Base-by-base conservation (phyloP, 2,888 invertebrate species). In the Netelia inedita region DNA sequence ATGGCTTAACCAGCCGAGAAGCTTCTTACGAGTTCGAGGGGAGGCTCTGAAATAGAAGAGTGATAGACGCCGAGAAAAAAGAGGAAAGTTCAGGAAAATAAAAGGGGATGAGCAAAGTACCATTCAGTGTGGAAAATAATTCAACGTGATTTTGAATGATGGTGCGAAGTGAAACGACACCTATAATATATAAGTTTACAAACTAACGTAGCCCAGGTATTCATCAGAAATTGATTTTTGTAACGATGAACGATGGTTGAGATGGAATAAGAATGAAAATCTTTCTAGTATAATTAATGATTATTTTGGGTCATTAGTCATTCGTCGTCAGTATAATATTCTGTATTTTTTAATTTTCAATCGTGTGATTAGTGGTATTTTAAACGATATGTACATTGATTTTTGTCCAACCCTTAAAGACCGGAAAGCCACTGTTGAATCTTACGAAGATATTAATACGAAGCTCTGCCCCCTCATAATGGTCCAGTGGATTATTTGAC, bases 361-460 rank as follows among this genome's bases (percentile, higher is more conserved):
- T 46, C 46, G 46, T 46, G 1, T 46, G 10, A 1, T 46, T 46
- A 35, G 35, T 35, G 23, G 2, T 46, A 46, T 46, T 46, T 46
- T 46, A 14, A 46, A 35, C 35, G 6, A 35, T 35, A 35, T 35
- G 35, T 35, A 35, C 35, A 35, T 35, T 35, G 35, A 46, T 46
- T 46, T 11, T 46, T 46, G 14, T 14, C 2, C 46, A 46, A 14
- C 14, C 46, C 1, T 1, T 14, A 35, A 35, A 46, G 11, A 10
- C 46, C 14, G 10, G 55, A 19, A 28, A 35, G 35, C 41, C 16
- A 9, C 28, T 16, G 43, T 59, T 28, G 21, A 41, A 63, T 63
- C 46, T 28, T 57, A 14, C 16, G 21, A 55, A 46, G 63, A 79
- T 61, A 76, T 82, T 79, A 75, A 65, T 65, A 57, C 63, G 41